These are phyloP conservation scores for Paedocypris micromegethes DNA, from an alignment of 2,797 vertebrate species.

Conservation along the genomic window DNA sequence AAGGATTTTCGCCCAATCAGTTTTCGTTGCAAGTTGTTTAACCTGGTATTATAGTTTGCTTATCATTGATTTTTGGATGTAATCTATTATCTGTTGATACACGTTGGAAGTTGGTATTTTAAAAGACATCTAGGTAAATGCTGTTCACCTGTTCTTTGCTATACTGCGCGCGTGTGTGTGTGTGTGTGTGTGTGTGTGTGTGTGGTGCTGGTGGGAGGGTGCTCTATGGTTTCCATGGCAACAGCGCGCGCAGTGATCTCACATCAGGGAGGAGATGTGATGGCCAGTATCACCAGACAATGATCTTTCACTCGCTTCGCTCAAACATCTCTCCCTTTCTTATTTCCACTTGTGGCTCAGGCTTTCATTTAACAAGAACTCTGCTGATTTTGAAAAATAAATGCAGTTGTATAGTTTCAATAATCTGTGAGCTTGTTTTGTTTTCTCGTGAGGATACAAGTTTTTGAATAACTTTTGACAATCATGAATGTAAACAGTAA, in stretches of 20 bases:
- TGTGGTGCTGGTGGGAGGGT: slow-evolving; percentile 43
- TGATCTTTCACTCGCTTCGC: slow-evolving; percentile 43
- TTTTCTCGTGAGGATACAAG: too few relatives aligned
- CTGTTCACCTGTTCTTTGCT: neutral
- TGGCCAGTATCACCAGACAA: slow-evolving; percentile 60
- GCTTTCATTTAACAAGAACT: slow-evolving; percentile 21
- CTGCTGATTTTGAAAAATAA: too few relatives aligned
- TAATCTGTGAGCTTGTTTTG: too few relatives aligned
- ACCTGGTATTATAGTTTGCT: too few relatives aligned
- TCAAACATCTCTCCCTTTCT: slow-evolving; percentile 28
- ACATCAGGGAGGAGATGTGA: slow-evolving; percentile 50
- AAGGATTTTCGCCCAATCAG: neutral
- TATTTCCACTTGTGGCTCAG: slow-evolving; percentile 12
- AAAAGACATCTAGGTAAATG: too few relatives aligned
- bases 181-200: slow-evolving; percentile 20
- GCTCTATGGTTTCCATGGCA: slow-evolving; percentile 63
- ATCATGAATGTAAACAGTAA: too few relatives aligned
- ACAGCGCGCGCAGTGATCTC: slow-evolving; percentile 53
- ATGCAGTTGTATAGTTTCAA: too few relatives aligned
- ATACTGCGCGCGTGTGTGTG: slow-evolving; percentile 6
- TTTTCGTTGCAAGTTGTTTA: neutral
- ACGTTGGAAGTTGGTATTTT: too few relatives aligned
- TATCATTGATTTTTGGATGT: too few relatives aligned
- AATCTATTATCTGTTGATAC: too few relatives aligned
- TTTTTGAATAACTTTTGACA: neutral